These are phyloP conservation scores for Anas platyrhynchos DNA, from an alignment of 2,113 vertebrate species.

Conservation along the genomic window DNA sequence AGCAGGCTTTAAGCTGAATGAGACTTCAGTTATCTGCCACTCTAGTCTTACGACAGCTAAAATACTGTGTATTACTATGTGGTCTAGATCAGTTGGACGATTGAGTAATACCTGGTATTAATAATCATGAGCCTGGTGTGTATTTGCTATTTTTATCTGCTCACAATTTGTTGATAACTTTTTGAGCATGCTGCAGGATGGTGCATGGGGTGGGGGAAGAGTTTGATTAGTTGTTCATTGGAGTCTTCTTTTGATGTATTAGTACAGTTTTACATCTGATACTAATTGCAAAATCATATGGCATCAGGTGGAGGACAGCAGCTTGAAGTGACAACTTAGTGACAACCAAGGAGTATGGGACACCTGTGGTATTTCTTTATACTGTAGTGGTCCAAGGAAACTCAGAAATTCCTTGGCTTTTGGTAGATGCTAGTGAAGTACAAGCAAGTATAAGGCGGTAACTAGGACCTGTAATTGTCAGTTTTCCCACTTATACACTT, in stretches of 20 bases:
- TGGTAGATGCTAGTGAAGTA: fast-evolving
- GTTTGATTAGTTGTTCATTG: background rate
- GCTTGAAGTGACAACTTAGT: background rate
- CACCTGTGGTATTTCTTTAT: background rate
- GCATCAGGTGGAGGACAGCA: background rate
- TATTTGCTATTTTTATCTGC: background rate
- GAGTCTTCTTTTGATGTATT: background rate
- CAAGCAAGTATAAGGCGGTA: background rate
- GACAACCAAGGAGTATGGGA: background rate
- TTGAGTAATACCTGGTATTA: background rate
- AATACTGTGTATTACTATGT: background rate
- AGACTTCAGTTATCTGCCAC: background rate
- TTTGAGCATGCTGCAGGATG: background rate
- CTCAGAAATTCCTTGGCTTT: background rate
- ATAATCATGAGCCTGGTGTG: background rate
- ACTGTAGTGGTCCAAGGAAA: background rate
- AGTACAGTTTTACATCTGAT: background rate
- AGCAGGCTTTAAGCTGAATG: background rate
- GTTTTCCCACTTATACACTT: background rate
- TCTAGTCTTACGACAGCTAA: background rate
- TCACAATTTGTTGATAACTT: background rate
- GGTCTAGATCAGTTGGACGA: background rate
- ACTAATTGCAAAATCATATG: background rate
- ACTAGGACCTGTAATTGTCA: background rate
- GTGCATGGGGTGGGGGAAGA: fast-evolving